Evolutionary conservation across 1,140 invertebrate species (phyloP).

Genomic region (Diachasma alloeum): DNA sequence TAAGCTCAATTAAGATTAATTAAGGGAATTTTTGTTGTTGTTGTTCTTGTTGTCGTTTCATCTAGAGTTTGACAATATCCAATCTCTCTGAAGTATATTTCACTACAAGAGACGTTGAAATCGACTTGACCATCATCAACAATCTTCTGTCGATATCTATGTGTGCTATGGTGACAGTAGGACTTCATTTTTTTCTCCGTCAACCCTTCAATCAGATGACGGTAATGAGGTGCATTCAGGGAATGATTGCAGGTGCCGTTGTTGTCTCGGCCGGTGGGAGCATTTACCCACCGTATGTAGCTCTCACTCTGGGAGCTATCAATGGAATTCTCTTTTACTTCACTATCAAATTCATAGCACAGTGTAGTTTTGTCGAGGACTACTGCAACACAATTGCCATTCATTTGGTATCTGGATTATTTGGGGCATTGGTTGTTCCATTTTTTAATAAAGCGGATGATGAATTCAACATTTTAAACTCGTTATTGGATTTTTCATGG

Average conservation of each 20-base stretch:
- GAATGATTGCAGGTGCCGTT: conserved; percentile 37
- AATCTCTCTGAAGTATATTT: not conserved
- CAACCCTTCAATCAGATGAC: conserved; percentile 47
- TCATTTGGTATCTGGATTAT: conserved; percentile 37
- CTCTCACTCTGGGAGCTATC: conserved; percentile 31
- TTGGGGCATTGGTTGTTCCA: conserved; percentile 38
- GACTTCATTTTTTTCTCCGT: conserved; percentile 37
- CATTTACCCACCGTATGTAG: conserved; percentile 37
- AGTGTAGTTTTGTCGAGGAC: conserved; percentile 44
- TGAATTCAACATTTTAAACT: conserved; percentile 2
- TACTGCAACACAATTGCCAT: conserved; percentile 46
- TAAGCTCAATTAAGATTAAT: too few species aligned
- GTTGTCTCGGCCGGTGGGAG: conserved; percentile 39
- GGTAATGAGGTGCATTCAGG: conserved; percentile 45
- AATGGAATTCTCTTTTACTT: conserved; percentile 41
- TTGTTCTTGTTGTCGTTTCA: not conserved
- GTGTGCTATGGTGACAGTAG: conserved; percentile 37
- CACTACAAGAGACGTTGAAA: not conserved
- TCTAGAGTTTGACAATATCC: not conserved
- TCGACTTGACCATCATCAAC: conserved; percentile 34
- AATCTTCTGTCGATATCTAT: conserved; percentile 43
- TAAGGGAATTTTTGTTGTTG: not conserved
- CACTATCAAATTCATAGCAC: conserved; percentile 38
- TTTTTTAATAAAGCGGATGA: conserved; percentile 14
- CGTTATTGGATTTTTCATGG: conserved; percentile 38